Evolutionary conservation across 2,888 invertebrate species (phyloP).

Genomic region (Alitta virens): DNA sequence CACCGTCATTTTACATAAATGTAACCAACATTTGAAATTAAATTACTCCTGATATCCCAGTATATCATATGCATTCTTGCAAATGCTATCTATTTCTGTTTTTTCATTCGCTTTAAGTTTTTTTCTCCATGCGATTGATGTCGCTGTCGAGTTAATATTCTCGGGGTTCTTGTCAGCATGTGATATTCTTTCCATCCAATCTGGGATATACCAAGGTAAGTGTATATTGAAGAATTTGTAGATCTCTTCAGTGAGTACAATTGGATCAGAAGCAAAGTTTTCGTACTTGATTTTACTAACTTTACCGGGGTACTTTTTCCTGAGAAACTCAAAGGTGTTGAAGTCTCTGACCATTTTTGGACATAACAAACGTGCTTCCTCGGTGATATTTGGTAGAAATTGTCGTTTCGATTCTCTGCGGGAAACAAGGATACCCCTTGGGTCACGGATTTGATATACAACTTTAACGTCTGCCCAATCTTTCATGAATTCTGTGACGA

Average conservation of each 20-base stretch:
- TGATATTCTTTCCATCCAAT: background rate
- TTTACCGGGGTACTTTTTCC: background rate
- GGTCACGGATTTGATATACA: background rate
- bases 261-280: background rate
- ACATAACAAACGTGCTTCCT: background rate
- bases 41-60: too few species aligned
- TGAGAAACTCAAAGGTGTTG: background rate
- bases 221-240: background rate
- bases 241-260: background rate
- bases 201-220: background rate
- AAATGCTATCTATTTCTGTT: background rate
- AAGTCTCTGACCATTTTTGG: background rate
- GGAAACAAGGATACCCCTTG: background rate
- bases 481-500: background rate
- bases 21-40: too few species aligned
- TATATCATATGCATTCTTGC: background rate
- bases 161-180: background rate
- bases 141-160: background rate
- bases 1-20: too few species aligned
- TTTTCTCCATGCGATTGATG: background rate
- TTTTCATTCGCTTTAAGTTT: background rate
- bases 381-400: background rate
- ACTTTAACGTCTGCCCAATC: background rate
- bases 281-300: background rate
- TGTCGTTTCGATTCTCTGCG: background rate